Percentiles rank a stretch among this genome's conserved stretches.
phyloP scores from a whole-genome alignment of 2,888 invertebrate species.

The Microctonus hyperodae region DNA sequence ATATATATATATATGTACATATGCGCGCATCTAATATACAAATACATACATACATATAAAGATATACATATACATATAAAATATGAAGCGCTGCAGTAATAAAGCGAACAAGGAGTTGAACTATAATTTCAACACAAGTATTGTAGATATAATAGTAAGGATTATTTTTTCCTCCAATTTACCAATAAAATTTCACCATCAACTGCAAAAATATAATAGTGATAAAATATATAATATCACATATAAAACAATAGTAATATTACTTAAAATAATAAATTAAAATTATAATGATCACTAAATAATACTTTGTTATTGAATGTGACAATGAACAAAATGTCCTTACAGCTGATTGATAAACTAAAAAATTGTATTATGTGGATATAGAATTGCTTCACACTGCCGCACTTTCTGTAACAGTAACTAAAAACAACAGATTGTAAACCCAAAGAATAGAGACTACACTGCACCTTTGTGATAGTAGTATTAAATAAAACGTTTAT shows the following conservation, averaged over 20 bases:
- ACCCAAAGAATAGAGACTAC: neutral
- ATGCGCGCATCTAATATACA: too few relatives aligned
- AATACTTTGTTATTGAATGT: neutral
- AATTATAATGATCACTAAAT: neutral
- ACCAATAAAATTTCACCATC: neutral
- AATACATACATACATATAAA: neutral
- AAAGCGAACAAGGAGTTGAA: neutral
- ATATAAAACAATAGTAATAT: neutral
- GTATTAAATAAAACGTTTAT: too few relatives aligned
- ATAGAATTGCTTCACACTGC: too few relatives aligned
- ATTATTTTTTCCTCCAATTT: neutral
- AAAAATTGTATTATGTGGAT: neutral
- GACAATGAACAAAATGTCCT: neutral
- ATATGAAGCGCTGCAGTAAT: constrained; percentile 20
- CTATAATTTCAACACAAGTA: neutral
- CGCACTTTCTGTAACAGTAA: neutral
- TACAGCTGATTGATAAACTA: neutral
- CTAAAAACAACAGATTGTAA: neutral
- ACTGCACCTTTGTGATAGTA: neutral
- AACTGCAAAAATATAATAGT: neutral
- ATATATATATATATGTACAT: too few relatives aligned
- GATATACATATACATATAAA: neutral
- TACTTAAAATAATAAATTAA: neutral
- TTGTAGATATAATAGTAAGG: neutral
- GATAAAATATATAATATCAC: neutral